phyloP scores from a whole-genome alignment of 2,113 vertebrate species.

The Vanacampus margaritifer region DNA sequence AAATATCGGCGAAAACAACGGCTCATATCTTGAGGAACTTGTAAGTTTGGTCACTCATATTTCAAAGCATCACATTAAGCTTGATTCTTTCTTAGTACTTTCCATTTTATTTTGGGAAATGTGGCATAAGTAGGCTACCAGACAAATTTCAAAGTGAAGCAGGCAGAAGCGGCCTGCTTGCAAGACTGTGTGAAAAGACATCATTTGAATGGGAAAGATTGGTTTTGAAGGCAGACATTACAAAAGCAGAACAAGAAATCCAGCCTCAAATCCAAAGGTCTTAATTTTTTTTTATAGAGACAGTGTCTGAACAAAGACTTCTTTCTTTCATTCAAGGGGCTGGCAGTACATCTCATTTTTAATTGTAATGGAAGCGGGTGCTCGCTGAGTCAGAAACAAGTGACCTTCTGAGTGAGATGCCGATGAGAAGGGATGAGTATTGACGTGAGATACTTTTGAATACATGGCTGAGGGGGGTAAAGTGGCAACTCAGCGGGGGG shows the following conservation, averaged over 20 bases:
- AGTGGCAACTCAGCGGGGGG: not conserved
- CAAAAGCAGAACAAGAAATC: not conserved
- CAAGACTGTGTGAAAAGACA: not conserved
- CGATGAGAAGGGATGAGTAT: constrained; percentile 12
- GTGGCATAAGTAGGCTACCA: not conserved
- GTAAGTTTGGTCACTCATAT: no score
- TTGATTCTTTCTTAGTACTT: not conserved
- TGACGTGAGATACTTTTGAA: constrained; percentile 15
- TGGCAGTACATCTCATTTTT: constrained; percentile 17
- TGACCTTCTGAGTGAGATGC: constrained; percentile 22
- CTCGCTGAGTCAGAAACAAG: constrained; percentile 19
- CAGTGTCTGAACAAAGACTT: constrained; percentile 2
- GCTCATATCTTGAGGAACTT: no score
- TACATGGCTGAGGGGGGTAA: constrained; percentile 6
- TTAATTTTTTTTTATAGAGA: constrained; percentile 1
- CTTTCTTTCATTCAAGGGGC: not conserved
- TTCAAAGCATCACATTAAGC: not conserved
- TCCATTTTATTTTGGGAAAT: not conserved
- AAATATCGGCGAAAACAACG: no score
- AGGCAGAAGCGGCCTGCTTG: not conserved
- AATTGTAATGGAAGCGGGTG: constrained; percentile 8
- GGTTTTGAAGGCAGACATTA: not conserved
- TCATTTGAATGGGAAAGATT: not conserved
- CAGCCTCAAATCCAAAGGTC: not conserved
- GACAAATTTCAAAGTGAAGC: not conserved